A percentile compares a stretch with the other conserved stretches of the same genome.
Conservation (phyloP, 2,797 vertebrate genomes). For the Paguma larvata region DNA sequence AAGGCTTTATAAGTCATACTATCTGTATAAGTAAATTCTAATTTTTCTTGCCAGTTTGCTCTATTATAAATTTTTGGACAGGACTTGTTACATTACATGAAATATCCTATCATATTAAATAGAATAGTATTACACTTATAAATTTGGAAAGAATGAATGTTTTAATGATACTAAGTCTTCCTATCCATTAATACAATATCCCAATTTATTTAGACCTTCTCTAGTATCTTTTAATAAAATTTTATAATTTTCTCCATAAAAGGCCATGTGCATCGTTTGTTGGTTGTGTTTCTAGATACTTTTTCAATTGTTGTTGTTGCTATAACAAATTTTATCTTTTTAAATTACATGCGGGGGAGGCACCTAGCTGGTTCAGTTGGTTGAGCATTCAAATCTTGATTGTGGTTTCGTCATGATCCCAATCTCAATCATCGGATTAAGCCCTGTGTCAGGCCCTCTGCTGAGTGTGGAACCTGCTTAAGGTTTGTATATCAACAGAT, state of each 20-base stretch:
- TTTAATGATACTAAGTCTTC: not conserved
- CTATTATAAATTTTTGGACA: slow-evolving; percentile 11
- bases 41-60: slow-evolving; percentile 9
- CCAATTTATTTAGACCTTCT: not conserved
- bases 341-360: too few relatives aligned
- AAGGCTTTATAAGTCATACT: not conserved
- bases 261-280: not conserved
- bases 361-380: too few relatives aligned
- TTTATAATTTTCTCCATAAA: not conserved
- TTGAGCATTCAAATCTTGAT: too few relatives aligned
- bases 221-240: not conserved
- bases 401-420: too few relatives aligned
- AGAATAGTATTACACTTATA: not conserved
- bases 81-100: not conserved
- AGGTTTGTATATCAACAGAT: not conserved
- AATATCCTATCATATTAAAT: not conserved
- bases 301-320: not conserved
- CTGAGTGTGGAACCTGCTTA: too few relatives aligned
- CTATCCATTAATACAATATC: not conserved
- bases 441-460: too few relatives aligned
- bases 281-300: not conserved
- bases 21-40: not conserved
- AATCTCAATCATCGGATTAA: too few relatives aligned
- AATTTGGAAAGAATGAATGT: slow-evolving; percentile 7
- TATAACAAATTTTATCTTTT: not conserved